These are phyloP conservation scores for Meandrusa payeni DNA, from an alignment of 2,888 invertebrate species.

Conservation along the genomic window DNA sequence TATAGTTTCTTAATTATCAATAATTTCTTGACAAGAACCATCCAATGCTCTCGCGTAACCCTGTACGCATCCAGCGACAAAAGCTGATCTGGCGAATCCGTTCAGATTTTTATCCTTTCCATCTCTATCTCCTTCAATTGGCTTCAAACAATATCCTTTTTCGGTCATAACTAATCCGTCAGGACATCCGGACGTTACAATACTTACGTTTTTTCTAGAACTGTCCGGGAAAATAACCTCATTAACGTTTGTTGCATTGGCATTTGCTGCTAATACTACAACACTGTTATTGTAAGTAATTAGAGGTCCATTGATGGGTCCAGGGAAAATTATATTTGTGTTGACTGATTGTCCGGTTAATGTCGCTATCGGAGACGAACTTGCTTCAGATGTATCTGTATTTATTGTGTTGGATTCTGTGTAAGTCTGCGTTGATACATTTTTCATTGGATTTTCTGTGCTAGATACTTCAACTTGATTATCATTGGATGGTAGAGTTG, in stretches of 20 bases:
- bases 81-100: neutral
- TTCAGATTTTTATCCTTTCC: conserved; percentile 3
- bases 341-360: neutral
- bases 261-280: conserved; percentile 2
- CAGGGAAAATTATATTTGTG: conserved; percentile 15
- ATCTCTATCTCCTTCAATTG: conserved; percentile 4
- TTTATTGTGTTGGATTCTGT: neutral
- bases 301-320: conserved; percentile 1
- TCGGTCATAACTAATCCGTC: conserved; percentile 5
- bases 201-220: neutral
- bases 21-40: conserved; percentile 16
- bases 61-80: conserved; percentile 5
- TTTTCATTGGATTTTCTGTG: neutral
- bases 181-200: conserved; percentile 1
- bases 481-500: neutral
- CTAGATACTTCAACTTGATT: neutral
- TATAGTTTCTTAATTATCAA: conserved; percentile 23
- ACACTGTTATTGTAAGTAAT: neutral
- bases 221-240: conserved; percentile 11
- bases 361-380: neutral
- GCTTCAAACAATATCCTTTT: conserved; percentile 11
- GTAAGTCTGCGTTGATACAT: neutral
- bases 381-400: neutral
- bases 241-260: neutral
- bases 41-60: conserved; percentile 17